phyloP scores from a whole-genome alignment of 2,888 invertebrate genomes.

The Tetranychus truncatus region DNA sequence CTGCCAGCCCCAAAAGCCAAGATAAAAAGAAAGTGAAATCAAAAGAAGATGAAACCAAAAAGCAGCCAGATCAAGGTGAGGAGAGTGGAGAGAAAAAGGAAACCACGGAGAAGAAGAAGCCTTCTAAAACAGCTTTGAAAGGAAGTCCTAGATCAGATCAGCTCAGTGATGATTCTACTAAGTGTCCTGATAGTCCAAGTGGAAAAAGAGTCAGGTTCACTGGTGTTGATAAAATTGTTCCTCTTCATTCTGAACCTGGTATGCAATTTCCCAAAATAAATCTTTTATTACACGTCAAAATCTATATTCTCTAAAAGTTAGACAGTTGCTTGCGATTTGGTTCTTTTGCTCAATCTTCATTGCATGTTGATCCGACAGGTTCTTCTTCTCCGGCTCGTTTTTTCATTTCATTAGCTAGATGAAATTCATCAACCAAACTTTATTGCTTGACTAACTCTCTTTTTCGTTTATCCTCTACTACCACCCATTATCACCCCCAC shows the following conservation, averaged over 20 bases:
- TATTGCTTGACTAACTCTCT: not conserved
- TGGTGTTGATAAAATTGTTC: not conserved
- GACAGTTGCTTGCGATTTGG: not conserved
- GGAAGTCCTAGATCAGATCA: not conserved
- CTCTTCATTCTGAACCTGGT: not conserved
- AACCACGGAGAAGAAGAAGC: conserved; percentile 8
- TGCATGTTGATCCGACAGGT: not conserved
- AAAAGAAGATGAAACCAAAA: conserved; percentile 21
- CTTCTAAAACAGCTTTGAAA: not conserved
- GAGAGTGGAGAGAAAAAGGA: conserved; percentile 25
- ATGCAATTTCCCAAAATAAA: not conserved
- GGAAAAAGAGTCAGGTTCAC: conserved; percentile 4
- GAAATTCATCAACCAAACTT: not conserved
- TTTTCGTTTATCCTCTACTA: not conserved
- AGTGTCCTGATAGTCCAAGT: not conserved
- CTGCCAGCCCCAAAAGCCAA: conserved; percentile 34
- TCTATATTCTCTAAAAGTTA: not conserved
- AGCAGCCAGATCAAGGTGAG: conserved; percentile 21
- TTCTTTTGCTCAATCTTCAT: not conserved
- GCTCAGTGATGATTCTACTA: not conserved
- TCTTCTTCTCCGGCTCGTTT: not conserved
- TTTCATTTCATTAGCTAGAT: not conserved
- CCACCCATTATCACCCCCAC: not conserved
- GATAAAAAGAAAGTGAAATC: conserved; percentile 23
- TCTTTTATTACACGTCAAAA: not conserved